A percentile compares a stretch with the other conserved stretches of the same genome.
Evolutionary conservation across 2,888 invertebrate genomes (phyloP).

Genomic region (Drosophila nigricruria): DNA sequence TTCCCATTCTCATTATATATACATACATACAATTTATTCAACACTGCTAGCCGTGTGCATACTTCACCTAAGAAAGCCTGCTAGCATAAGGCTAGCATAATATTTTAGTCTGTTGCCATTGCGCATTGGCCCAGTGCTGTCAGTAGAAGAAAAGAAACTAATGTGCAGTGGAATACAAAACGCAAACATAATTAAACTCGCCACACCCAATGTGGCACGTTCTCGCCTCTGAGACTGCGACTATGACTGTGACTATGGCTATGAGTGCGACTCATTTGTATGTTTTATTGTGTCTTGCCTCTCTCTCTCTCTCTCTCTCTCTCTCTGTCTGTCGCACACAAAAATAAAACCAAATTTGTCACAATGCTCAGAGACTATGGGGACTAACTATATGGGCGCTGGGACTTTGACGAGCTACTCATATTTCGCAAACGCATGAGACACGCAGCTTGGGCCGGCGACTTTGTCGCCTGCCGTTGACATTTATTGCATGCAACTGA

Average conservation of each 20-base stretch:
- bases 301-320: conserved; percentile 9
- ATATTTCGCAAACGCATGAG: conserved; percentile 76
- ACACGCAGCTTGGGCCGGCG: conserved; percentile 63
- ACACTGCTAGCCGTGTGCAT: not conserved
- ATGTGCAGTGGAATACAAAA: conserved; percentile 62
- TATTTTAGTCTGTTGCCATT: conserved; percentile 20
- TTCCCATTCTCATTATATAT: not conserved
- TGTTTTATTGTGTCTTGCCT: conserved; percentile 61
- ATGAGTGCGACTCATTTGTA: conserved; percentile 38
- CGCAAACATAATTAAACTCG: conserved; percentile 79
- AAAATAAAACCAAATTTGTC: conserved; percentile 78
- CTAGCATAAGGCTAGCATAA: not conserved
- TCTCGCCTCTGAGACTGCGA: conserved; percentile 27
- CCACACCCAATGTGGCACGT: conserved; percentile 59
- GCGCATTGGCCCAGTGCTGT: conserved; percentile 9
- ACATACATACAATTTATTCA: not conserved
- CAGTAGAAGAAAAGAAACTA: conserved; percentile 61
- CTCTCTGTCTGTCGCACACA: conserved; percentile 41
- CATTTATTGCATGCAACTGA: conserved; percentile 78
- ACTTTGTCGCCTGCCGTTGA: conserved; percentile 64
- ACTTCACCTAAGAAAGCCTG: not conserved
- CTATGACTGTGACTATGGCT: conserved; percentile 3
- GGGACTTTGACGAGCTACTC: conserved; percentile 49
- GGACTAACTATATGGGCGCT: conserved; percentile 1
- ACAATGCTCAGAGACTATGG: conserved; percentile 44